Evolutionary conservation across 2,113 vertebrate species (phyloP).

Genomic region (Lagopus muta): DNA sequence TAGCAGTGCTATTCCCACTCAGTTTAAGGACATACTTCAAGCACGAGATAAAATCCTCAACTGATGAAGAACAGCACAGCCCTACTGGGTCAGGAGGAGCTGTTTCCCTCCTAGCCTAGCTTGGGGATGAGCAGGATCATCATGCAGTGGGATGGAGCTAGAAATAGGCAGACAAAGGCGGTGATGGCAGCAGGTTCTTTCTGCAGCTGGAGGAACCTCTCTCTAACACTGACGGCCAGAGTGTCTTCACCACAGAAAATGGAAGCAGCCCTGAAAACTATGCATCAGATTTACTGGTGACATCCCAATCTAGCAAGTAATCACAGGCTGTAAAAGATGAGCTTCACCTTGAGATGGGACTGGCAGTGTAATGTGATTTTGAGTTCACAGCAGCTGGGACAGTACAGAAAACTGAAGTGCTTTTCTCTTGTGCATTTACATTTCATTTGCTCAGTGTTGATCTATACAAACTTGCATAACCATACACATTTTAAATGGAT

Average conservation of each 20-base stretch:
- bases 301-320: neutral
- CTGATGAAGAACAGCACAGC: neutral
- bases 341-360: neutral
- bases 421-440: neutral
- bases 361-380: neutral
- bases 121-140: neutral
- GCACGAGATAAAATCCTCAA: neutral
- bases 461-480: neutral
- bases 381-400: neutral
- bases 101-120: fast-evolving
- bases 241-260: no score
- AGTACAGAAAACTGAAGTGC: neutral
- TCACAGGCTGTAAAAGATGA: neutral
- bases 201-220: neutral
- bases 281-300: fast-evolving
- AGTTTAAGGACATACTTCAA: neutral
- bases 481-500: neutral
- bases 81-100: neutral
- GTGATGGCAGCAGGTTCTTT: neutral
- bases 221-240: neutral
- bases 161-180: neutral
- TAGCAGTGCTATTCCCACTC: neutral
- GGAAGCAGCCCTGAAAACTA: fast-evolving
- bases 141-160: neutral
- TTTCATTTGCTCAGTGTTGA: neutral